Conservation (phyloP, 2,888 invertebrate species). For the Dascillus cervinus region DNA sequence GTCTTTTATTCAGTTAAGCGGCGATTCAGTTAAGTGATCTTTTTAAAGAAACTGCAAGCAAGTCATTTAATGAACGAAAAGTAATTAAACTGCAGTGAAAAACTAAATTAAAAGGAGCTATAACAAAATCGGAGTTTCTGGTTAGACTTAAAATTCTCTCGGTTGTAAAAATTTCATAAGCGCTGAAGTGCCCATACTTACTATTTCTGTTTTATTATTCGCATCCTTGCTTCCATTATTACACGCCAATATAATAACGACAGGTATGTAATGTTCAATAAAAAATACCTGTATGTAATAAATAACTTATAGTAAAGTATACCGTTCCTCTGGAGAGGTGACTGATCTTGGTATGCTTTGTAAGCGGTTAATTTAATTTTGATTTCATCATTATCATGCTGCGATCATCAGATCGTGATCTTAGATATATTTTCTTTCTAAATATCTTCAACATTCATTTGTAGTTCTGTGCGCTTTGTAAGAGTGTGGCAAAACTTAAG, state of each 20-base stretch:
- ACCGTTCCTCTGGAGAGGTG: slow-evolving; percentile 10
- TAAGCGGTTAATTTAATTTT: slow-evolving; percentile 7
- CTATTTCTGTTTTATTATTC: slow-evolving; percentile 3
- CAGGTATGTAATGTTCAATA: neutral
- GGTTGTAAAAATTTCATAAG: neutral
- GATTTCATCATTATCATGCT: slow-evolving; percentile 5
- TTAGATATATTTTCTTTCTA: neutral
- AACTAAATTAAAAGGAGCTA: too few relatives aligned
- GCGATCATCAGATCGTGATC: slow-evolving; percentile 3
- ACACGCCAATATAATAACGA: slow-evolving; percentile 1
- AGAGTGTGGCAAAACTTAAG: too few relatives aligned
- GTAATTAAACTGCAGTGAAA: too few relatives aligned
- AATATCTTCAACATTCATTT: too few relatives aligned
- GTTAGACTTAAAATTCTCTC: too few relatives aligned
- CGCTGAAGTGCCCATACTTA: neutral
- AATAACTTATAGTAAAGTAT: slow-evolving; percentile 10
- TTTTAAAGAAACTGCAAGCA: too few relatives aligned
- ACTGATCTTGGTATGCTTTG: slow-evolving; percentile 8
- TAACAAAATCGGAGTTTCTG: too few relatives aligned
- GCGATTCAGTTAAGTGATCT: too few relatives aligned
- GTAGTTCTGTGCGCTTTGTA: too few relatives aligned
- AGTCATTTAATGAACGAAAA: too few relatives aligned
- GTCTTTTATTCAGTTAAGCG: too few relatives aligned
- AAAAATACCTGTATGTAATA: slow-evolving; percentile 7
- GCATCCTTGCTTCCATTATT: slow-evolving; percentile 3